Percentiles rank a stretch among this genome's conserved stretches.
Evolutionary conservation across 2,797 vertebrate genomes (phyloP).

Genomic region (Platyrinchus mystaceus): DNA sequence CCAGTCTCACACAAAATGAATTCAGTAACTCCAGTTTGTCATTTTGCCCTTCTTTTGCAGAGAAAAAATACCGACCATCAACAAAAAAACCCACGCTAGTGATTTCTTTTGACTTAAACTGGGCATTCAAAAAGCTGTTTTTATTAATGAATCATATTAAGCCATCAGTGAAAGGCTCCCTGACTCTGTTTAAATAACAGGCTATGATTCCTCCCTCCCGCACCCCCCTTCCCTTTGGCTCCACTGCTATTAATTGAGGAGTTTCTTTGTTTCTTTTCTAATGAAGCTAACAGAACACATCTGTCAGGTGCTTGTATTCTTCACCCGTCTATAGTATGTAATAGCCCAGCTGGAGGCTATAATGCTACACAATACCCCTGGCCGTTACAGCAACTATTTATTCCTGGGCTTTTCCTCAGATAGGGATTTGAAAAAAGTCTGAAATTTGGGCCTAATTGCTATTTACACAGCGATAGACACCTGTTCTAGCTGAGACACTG

Average conservation of each 20-base stretch:
- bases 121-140: constrained; percentile 84
- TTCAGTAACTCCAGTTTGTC: constrained; percentile 76
- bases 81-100: constrained; percentile 66
- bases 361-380: constrained; percentile 84
- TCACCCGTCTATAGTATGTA: constrained; percentile 86
- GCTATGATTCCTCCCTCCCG: constrained; percentile 84
- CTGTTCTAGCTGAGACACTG: constrained; percentile 86
- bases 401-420: constrained; percentile 87
- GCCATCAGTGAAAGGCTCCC: constrained; percentile 82
- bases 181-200: constrained; percentile 85
- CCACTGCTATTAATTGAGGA: constrained; percentile 85
- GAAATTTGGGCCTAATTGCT: constrained; percentile 95
- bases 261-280: constrained; percentile 90
- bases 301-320: constrained; percentile 89
- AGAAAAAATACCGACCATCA: constrained; percentile 47
- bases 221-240: constrained; percentile 78
- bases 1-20: constrained; percentile 63
- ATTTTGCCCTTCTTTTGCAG: constrained; percentile 78
- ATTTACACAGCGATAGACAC: constrained; percentile 90
- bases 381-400: constrained; percentile 86
- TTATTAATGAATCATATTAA: constrained; percentile 85
- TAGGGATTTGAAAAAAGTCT: constrained; percentile 86
- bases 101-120: constrained; percentile 86
- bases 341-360: constrained; percentile 88
- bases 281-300: constrained; percentile 91